Percentiles rank a stretch among this genome's conserved stretches.
These are phyloP conservation scores for Leptopilina myrica DNA, from an alignment of 2,888 invertebrate species.

Conservation along the genomic window DNA sequence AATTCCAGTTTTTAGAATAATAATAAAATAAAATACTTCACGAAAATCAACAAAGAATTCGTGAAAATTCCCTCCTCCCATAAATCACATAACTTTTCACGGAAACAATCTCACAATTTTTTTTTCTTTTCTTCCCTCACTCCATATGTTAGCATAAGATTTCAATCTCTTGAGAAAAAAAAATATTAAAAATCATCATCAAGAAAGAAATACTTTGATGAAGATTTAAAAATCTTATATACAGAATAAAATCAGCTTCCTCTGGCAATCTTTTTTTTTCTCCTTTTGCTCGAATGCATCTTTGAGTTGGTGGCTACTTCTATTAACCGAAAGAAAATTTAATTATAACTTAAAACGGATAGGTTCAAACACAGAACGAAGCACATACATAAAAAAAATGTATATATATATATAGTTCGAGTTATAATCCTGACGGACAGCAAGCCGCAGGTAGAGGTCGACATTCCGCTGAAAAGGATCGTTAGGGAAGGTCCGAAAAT, in stretches of 20 bases:
- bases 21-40: too few species aligned
- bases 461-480: constrained; percentile 52
- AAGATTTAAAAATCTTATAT: background rate
- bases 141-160: too few species aligned
- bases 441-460: constrained; percentile 47
- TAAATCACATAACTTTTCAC: too few species aligned
- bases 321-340: constrained; percentile 29
- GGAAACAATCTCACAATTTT: too few species aligned
- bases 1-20: too few species aligned
- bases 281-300: background rate
- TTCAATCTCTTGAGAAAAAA: too few species aligned
- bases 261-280: background rate
- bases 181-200: too few species aligned
- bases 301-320: background rate
- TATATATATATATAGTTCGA: background rate
- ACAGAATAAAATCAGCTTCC: background rate
- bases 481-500: constrained; percentile 52
- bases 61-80: too few species aligned
- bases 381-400: background rate
- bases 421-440: constrained; percentile 2
- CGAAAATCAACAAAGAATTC: too few species aligned
- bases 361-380: background rate
- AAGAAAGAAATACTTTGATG: too few species aligned
- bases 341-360: constrained; percentile 34
- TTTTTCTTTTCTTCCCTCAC: too few species aligned